phyloP scores from a whole-genome alignment of 2,113 vertebrate genomes.

The Odobenus rosmarus region DNA sequence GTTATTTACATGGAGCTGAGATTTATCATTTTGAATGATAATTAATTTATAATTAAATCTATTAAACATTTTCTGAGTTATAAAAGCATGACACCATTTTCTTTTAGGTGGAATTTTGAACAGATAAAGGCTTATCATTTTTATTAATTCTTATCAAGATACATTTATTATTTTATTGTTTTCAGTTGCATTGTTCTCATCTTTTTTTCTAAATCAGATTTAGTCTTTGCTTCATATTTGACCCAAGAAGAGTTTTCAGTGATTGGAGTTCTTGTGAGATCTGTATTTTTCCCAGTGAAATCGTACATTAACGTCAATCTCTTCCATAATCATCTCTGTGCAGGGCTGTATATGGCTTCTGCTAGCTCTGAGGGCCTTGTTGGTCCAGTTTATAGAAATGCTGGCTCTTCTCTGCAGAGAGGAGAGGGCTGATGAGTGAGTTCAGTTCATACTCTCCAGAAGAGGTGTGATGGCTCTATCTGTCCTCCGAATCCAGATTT shows the following conservation, averaged over 20 bases:
- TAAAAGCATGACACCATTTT: slow-evolving; percentile 35
- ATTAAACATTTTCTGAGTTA: slow-evolving; percentile 50
- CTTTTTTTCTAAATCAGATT: background rate
- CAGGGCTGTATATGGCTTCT: background rate
- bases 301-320: background rate
- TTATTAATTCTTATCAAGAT: slow-evolving; percentile 31
- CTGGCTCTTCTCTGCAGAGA: slow-evolving; percentile 80
- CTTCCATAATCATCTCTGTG: background rate
- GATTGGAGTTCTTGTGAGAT: background rate
- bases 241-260: slow-evolving; percentile 31
- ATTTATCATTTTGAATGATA: slow-evolving; percentile 8
- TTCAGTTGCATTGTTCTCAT: background rate
- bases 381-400: background rate
- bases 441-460: slow-evolving; percentile 78
- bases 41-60: slow-evolving; percentile 52
- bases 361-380: background rate
- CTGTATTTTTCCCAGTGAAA: background rate
- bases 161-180: slow-evolving; percentile 9
- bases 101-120: slow-evolving; percentile 40
- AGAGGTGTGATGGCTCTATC: slow-evolving; percentile 88
- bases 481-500: slow-evolving; percentile 84
- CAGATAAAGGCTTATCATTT: background rate
- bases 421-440: slow-evolving; percentile 85
- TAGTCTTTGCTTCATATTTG: slow-evolving; percentile 17
- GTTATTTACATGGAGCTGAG: slow-evolving; percentile 28